Evolutionary conservation across 2,797 vertebrate genomes (phyloP), one percentile per base, ranked within the genome.

Genomic region (Synaphobranchus kaupii): DNA sequence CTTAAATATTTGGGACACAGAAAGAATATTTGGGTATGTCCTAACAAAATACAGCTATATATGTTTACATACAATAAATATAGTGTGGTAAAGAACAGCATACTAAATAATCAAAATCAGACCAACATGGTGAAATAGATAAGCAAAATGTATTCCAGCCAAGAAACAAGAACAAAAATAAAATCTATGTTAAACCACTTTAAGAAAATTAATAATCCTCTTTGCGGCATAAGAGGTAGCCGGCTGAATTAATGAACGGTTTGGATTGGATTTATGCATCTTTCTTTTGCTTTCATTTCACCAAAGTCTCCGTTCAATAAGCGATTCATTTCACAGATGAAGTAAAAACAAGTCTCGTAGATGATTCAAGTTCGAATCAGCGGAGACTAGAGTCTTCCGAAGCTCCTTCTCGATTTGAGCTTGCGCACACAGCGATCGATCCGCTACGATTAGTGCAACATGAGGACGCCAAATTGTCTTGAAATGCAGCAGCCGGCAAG

Each of bases 251-350:
- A 81, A 25, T 81, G 47, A 81, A 6, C 4, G 22, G 20, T 25
- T 81, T 81, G 44, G 39, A 47, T 81, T 12, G 9, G 78, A 50
- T 48, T 47, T 50, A n/a, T 25, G 78, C 25, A 13, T 28, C 44
- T 81, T 81, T 78, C 73, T 25, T 81, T 81, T 50, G 22, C 47
- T 47, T 25, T 81, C 47, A 81, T 81, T 50, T 81, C 22, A 81
- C 28, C 78, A 48, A 20, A 44, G 25, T 34, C 47, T 81, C n/a
- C n/a, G 20, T 48, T 81, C 78, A 25, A 81, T 22, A n/a, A 81
- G 15, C 9, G 34, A 58, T 15, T 17, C 15, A 58, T 58, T 15
- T 58, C 56, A 17, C 56, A 58, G 56, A 58, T 58, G 56, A 47
- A 48, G 47, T 81, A 6, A 50, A 50, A 48, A n/a, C n/a, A n/a